Base-by-base conservation (phyloP, 2,888 invertebrate genomes). In the Drosophila meridionalis region DNA sequence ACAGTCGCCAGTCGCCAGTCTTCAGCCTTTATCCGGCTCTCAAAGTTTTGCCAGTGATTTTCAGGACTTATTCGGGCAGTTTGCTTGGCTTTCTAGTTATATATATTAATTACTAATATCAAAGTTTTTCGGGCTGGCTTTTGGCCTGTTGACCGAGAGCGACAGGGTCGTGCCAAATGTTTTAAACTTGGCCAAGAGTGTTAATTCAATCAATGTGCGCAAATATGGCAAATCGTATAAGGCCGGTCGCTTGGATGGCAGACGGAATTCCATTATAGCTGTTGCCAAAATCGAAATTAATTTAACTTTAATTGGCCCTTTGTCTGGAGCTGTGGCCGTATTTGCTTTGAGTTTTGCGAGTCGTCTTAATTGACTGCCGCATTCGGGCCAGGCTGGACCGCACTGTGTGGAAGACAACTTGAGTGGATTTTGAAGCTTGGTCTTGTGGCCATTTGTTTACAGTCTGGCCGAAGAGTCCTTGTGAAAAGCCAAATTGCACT, bases 161-260 rank as follows among this genome's bases (percentile, higher is more conserved):
- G 40, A 42, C 30, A 34, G 43, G 66, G 52, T 26, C 36, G 42
- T 42, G 70, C 70, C 71, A 73, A 83, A 73, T 80, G 45, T 73
- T 78, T 80, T 69, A 69, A 84, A 82, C 82, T 85, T 82, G 71
- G 61, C 78, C 69, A 83, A 74, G 68, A 88, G 87, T 88, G 84
- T 73, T 88, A 88, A 87, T 79, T 87, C 82, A 88, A 87, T 88
- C 78, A 84, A 75, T 84, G 76, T 74, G 74, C 45, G 69, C 65
- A 70, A 72, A 77, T 74, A 70, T 69, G 61, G 57, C 28, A 57
- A 58, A 34, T 47, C 3, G 47, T 9, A 58, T 6, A 6, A 40
- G 48, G 14, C 57, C 11, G 43, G 20, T 3, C 52, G 6, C 34
- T 2, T 20, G 34, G 52, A 36, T 20, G 12, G 34, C 52, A 14